These are phyloP conservation scores for Oceanodroma leucorhoa DNA, from an alignment of 2,797 vertebrate genomes.

Conservation along the genomic window DNA sequence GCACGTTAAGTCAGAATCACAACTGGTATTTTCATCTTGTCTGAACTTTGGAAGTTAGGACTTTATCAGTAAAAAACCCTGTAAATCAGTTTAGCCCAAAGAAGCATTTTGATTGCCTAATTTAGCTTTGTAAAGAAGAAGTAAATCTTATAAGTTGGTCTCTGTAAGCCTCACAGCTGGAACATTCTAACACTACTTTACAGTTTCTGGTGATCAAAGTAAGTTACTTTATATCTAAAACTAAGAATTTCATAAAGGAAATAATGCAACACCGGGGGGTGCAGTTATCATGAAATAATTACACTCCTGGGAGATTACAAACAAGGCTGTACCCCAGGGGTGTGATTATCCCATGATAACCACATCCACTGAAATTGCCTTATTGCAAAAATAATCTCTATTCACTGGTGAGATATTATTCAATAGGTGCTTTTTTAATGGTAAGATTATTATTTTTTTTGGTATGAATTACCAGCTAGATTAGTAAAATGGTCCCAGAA, in stretches of 20 bases:
- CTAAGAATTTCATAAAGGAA: slow-evolving; percentile 82
- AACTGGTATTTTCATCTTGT: slow-evolving; percentile 15
- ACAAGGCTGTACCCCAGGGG: slow-evolving; percentile 79
- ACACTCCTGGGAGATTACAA: slow-evolving; percentile 82
- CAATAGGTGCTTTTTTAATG: slow-evolving; percentile 74
- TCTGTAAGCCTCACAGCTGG: slow-evolving; percentile 80
- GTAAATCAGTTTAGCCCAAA: slow-evolving; percentile 76
- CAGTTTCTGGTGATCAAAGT: slow-evolving; percentile 79
- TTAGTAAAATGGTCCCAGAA: slow-evolving; percentile 71
- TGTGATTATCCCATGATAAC: slow-evolving; percentile 84
- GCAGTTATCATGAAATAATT: slow-evolving; percentile 83
- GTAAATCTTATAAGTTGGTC: slow-evolving; percentile 77
- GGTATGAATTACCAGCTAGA: slow-evolving; percentile 73
- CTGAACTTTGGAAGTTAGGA: slow-evolving; percentile 61
- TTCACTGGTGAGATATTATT: slow-evolving; percentile 79
- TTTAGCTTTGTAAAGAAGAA: slow-evolving; percentile 78
- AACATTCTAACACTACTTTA: slow-evolving; percentile 73
- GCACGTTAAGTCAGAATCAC: neutral
- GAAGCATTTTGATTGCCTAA: slow-evolving; percentile 80
- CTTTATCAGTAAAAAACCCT: slow-evolving; percentile 62
- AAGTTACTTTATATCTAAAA: slow-evolving; percentile 79
- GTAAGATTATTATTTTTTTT: slow-evolving; percentile 70
- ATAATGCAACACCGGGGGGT: slow-evolving; percentile 78
- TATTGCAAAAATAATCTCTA: slow-evolving; percentile 84
- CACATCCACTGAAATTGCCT: slow-evolving; percentile 79